Conservation (phyloP, 2,888 invertebrate species). For the Andrena haemorrhoa region DNA sequence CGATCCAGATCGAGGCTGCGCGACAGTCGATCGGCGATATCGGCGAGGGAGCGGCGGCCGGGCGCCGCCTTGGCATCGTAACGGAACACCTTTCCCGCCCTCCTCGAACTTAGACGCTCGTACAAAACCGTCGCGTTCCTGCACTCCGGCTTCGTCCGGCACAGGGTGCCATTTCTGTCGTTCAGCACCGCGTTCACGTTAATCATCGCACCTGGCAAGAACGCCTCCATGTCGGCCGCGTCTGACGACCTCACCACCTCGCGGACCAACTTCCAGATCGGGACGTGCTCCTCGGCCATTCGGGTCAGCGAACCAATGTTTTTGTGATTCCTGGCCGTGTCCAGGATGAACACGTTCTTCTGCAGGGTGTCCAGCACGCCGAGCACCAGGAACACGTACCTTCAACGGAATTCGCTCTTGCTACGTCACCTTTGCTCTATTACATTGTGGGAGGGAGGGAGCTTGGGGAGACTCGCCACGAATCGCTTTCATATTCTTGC, state of each 20-base stretch:
- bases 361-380: conserved; percentile 72
- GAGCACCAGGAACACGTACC: conserved; percentile 72
- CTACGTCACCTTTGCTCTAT: not conserved
- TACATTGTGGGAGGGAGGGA: too few relatives aligned
- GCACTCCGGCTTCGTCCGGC: conserved; percentile 66
- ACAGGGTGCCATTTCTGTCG: conserved; percentile 63
- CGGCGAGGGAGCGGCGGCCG: conserved; percentile 71
- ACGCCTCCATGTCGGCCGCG: conserved; percentile 58
- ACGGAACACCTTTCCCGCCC: conserved; percentile 73
- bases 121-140: conserved; percentile 68
- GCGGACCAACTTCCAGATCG: conserved; percentile 78
- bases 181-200: conserved; percentile 78
- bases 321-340: conserved; percentile 70
- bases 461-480: not conserved
- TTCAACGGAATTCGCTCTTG: conserved; percentile 32
- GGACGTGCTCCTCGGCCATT: conserved; percentile 75
- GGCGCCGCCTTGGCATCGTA: conserved; percentile 74
- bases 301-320: conserved; percentile 69
- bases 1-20: conserved; percentile 73
- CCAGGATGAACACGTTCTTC: conserved; percentile 75
- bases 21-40: conserved; percentile 74
- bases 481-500: too few relatives aligned
- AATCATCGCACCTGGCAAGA: conserved; percentile 77
- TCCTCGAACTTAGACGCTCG: conserved; percentile 74
- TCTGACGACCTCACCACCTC: conserved; percentile 72